Evolutionary conservation across 2,888 invertebrate species (phyloP).

Genomic region (Galeopsomyia nigrocyanea): DNA sequence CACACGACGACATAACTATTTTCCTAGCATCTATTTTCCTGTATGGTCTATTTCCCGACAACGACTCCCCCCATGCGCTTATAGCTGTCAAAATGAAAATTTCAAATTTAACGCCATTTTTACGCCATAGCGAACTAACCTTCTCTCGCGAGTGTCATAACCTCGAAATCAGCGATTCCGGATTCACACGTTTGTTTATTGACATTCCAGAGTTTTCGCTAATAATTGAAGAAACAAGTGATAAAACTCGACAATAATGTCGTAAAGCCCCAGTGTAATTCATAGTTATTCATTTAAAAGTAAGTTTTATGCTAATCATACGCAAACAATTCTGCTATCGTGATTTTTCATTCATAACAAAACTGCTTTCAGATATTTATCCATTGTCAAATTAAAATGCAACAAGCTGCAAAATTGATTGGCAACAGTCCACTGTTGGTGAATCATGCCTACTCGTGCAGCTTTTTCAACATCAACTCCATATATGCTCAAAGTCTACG

Average conservation of each 20-base stretch:
- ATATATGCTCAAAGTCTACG: slow-evolving; percentile 41
- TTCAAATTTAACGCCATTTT: too few relatives aligned
- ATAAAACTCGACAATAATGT: slow-evolving; percentile 11
- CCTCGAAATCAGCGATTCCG: too few relatives aligned
- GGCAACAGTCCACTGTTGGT: slow-evolving; percentile 31
- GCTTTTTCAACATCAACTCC: slow-evolving; percentile 36
- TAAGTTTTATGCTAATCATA: not conserved
- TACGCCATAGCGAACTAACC: too few relatives aligned
- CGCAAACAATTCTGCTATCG: not conserved
- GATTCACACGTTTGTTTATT: slow-evolving; percentile 12
- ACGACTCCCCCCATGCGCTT: too few relatives aligned
- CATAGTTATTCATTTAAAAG: not conserved
- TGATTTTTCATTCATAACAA: not conserved
- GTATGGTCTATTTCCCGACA: too few relatives aligned
- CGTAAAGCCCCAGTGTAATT: not conserved
- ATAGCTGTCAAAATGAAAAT: too few relatives aligned
- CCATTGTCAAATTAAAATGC: slow-evolving; percentile 15
- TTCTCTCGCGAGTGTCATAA: too few relatives aligned
- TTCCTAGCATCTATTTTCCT: too few relatives aligned
- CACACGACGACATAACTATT: too few relatives aligned
- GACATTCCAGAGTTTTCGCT: not conserved
- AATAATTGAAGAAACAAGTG: too few relatives aligned
- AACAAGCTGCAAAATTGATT: slow-evolving; percentile 36
- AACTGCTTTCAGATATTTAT: not conserved
- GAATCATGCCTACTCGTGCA: slow-evolving; percentile 30